phyloP scores from a whole-genome alignment of 2,113 vertebrate species.

The Dicerorhinus sumatrensis region DNA sequence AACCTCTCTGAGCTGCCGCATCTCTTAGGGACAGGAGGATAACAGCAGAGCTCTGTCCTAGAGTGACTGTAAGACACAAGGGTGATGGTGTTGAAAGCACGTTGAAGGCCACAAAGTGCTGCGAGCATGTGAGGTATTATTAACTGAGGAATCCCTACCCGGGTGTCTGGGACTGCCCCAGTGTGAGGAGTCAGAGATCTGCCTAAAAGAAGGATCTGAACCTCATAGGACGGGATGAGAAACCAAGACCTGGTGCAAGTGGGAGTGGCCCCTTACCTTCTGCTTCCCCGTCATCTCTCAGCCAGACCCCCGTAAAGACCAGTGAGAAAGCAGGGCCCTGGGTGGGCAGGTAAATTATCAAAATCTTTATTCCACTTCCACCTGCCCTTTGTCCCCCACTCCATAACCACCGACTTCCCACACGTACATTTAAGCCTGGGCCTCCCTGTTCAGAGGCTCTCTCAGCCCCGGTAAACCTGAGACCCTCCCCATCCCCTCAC shows the following conservation, averaged over 20 bases:
- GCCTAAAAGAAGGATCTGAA: neutral
- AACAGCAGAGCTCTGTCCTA: neutral
- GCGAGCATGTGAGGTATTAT: neutral
- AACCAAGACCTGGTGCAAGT: neutral
- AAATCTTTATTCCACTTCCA: neutral
- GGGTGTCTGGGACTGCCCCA: neutral
- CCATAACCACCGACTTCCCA: neutral
- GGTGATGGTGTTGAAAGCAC: neutral
- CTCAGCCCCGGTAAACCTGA: neutral
- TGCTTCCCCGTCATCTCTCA: neutral
- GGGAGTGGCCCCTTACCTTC: neutral
- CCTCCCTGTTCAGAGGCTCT: neutral
- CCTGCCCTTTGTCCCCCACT: neutral
- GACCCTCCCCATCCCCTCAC: neutral
- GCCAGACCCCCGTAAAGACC: neutral
- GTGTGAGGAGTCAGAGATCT: neutral
- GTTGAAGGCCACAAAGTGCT: neutral
- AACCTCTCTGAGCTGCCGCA: conserved; percentile 15
- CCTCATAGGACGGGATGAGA: neutral
- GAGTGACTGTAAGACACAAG: neutral
- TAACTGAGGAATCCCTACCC: neutral
- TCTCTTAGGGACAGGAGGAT: neutral
- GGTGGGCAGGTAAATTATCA: neutral
- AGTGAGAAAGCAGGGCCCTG: neutral
- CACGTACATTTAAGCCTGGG: neutral